phyloP scores from a whole-genome alignment of 2,888 invertebrate genomes.

The Acanthosepion esculentum region DNA sequence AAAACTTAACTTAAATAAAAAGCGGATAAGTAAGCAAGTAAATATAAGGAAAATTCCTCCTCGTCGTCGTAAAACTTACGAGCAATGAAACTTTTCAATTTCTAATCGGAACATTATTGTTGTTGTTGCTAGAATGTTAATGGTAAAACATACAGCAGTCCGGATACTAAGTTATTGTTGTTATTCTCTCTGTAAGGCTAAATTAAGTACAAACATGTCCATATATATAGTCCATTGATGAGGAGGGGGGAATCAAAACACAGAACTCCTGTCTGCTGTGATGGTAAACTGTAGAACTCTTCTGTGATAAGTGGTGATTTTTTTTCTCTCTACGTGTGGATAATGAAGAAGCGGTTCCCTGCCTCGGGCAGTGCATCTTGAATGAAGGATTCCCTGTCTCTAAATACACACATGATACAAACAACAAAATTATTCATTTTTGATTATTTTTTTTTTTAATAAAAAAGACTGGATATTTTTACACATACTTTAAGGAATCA shows the following conservation, averaged over 20 bases:
- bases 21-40: no score
- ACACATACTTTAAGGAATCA: no score
- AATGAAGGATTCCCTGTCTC: background rate
- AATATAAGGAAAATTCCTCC: no score
- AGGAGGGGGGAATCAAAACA: background rate
- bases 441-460: no score
- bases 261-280: background rate
- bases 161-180: no score
- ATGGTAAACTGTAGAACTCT: background rate
- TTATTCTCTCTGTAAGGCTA: background rate
- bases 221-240: background rate
- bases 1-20: no score
- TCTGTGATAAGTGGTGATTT: background rate
- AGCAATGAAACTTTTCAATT: background rate
- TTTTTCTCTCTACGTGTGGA: background rate
- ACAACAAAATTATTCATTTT: background rate
- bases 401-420: background rate
- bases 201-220: background rate
- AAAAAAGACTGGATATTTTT: background rate
- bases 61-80: no score
- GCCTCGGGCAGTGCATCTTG: background rate
- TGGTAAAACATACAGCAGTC: background rate
- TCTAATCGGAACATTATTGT: background rate
- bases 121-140: background rate
- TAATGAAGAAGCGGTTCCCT: background rate